phyloP scores from a whole-genome alignment of 37 sponge, comb jelly and placozoan genomes.

The Aplysina aerophoba region DNA sequence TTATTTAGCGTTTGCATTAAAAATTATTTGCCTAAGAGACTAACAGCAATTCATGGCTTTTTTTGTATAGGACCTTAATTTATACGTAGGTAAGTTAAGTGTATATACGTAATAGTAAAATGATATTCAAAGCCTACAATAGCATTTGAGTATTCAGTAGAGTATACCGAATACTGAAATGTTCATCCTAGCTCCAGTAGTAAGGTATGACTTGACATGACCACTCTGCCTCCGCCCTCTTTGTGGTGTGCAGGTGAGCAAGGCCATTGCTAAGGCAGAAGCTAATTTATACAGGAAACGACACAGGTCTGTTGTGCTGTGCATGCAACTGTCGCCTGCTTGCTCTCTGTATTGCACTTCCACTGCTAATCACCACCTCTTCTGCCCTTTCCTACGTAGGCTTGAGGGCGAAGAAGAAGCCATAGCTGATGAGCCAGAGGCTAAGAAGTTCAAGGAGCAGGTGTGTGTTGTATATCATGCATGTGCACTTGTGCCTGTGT shows the following conservation, averaged over 20 bases:
- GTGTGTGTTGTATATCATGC: background rate
- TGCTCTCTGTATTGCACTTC: background rate
- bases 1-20: no score
- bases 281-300: background rate
- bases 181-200: background rate
- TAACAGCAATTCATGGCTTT: no score
- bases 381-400: background rate
- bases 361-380: background rate
- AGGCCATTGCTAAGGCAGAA: background rate
- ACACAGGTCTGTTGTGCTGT: background rate
- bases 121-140: background rate
- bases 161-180: background rate
- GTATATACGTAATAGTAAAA: background rate
- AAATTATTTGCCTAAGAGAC: no score
- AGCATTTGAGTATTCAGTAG: background rate
- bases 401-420: background rate
- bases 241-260: background rate
- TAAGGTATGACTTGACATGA: background rate
- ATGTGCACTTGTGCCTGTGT: no score
- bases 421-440: constrained; percentile 3
- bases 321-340: background rate
- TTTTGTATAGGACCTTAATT: no score
- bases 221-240: background rate
- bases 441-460: background rate
- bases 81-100: no score